Base-by-base conservation (phyloP, 2,888 invertebrate genomes). In the Stenotaenia linearis region DNA sequence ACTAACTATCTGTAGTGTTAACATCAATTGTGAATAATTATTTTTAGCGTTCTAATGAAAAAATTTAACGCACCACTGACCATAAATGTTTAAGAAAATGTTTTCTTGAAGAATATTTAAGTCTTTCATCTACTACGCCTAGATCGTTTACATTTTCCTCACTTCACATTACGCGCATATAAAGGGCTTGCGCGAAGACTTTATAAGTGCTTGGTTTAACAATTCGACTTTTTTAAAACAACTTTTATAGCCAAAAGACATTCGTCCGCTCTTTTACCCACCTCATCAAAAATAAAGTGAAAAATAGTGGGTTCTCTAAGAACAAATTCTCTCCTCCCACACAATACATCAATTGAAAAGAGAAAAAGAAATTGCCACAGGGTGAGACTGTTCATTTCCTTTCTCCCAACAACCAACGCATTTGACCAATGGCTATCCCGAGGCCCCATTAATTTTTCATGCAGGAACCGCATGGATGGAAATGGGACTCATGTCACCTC, bases 321-420 rank as follows among this genome's bases (percentile, higher is more conserved):
- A 61, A 61, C 61, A 61, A 61, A 61, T 61, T 61, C 61, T 21
- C 56, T 21, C 25, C 61, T 61, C 10, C 61, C 15, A 23, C 61
- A 61, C 61, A 61, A 61, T 61, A 61, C 61, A 61, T 61, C 61
- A 61, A 61, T 61, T 61, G 61, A 61, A 61, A 56, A 56, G 15
- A 23, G 15, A 23, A 61, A 61, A 61, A 61, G 61, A 61, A 61
- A 61, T 61, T 61, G 61, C 61, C 61, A 25, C 61, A 10, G 25
- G 61, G 61, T 61, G 61, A 61, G 61, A 61, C 61, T 61, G 61
- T 61, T 61, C 61, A 61, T 61, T 61, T 61, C 61, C 25, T 61
- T 61, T 21, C 61, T 45, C 15, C 23, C 25, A 61, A 23, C 61
- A 25, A 61, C 25, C 61, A 25, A 61, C 25, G 25, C 61, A 61